A percentile compares a stretch with the other conserved stretches of the same genome.
phyloP scores from a whole-genome alignment of 2,888 invertebrate species.

The Thymelicus sylvestris region DNA sequence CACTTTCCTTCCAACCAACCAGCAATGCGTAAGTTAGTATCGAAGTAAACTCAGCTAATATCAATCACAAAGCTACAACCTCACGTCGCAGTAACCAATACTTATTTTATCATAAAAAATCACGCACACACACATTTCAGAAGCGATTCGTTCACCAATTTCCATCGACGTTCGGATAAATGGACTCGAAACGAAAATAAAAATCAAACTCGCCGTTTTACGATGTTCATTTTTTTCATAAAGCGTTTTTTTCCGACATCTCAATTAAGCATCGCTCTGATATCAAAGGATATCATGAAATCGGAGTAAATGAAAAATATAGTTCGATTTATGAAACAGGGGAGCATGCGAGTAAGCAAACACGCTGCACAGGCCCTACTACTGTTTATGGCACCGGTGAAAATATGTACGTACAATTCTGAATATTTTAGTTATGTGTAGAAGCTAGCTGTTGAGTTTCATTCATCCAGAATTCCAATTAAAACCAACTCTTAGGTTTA shows the following conservation, averaged over 20 bases:
- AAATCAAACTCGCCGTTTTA: conserved; percentile 10
- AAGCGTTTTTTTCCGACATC: conserved; percentile 18
- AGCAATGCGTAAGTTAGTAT: no score
- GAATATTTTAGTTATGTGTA: no score
- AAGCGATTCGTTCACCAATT: conserved; percentile 15
- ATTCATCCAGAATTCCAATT: no score
- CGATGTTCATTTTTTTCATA: conserved; percentile 20
- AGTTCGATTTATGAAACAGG: conserved; percentile 25
- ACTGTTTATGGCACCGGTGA: neutral
- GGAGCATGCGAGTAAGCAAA: conserved; percentile 4
- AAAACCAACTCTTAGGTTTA: no score
- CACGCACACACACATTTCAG: conserved; percentile 5
- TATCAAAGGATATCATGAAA: conserved; percentile 47
- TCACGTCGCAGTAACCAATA: neutral
- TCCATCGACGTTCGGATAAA: conserved; percentile 15
- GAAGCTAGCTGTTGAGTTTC: no score
- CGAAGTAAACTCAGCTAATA: no score
- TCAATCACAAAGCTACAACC: no score
- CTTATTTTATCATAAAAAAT: conserved; percentile 14
- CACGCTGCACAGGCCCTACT: neutral
- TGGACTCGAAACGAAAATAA: conserved; percentile 21
- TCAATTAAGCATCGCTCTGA: conserved; percentile 46
- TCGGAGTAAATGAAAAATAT: conserved; percentile 43
- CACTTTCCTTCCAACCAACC: no score
- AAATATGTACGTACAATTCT: neutral